phyloP scores from a whole-genome alignment of 2,113 vertebrate species.

The Pipa parva region DNA sequence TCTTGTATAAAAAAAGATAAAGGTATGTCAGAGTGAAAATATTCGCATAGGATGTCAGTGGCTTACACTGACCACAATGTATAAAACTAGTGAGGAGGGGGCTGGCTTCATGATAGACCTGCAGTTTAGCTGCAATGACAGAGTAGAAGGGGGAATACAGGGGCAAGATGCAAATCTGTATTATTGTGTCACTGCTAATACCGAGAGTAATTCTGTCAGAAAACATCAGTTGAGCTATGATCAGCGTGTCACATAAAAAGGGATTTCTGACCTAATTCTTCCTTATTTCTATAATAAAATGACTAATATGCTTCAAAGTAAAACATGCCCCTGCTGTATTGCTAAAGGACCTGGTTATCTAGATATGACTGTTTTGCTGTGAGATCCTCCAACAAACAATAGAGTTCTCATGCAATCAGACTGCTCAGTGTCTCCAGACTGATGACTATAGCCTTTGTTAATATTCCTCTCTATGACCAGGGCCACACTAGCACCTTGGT shows the following conservation, averaged over 20 bases:
- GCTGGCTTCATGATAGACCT: conserved; percentile 39
- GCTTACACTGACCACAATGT: conserved; percentile 28
- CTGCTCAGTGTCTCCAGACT: not conserved
- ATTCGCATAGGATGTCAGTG: conserved; percentile 37
- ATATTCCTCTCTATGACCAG: too few relatives aligned
- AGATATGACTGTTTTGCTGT: conserved; percentile 1
- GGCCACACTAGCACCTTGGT: too few relatives aligned
- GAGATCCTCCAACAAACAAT: not conserved
- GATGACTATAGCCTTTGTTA: too few relatives aligned
- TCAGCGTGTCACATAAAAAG: too few relatives aligned
- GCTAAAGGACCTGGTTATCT: not conserved
- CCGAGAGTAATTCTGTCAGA: too few relatives aligned
- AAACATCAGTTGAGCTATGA: too few relatives aligned
- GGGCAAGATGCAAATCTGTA: too few relatives aligned
- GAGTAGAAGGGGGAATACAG: too few relatives aligned
- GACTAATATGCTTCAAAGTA: not conserved
- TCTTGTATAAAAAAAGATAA: conserved; percentile 23
- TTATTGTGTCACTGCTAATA: too few relatives aligned
- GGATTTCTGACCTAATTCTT: too few relatives aligned
- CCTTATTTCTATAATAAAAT: not conserved
- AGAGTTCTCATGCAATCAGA: not conserved
- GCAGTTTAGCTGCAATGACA: conserved; percentile 3
- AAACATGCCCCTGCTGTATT: not conserved
- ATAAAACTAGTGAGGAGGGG: conserved; percentile 42
- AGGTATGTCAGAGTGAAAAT: conserved; percentile 47